A percentile compares a stretch with the other conserved stretches of the same genome.
Evolutionary conservation across 2,888 invertebrate species (phyloP).

Genomic region (Eupithecia centaureata): DNA sequence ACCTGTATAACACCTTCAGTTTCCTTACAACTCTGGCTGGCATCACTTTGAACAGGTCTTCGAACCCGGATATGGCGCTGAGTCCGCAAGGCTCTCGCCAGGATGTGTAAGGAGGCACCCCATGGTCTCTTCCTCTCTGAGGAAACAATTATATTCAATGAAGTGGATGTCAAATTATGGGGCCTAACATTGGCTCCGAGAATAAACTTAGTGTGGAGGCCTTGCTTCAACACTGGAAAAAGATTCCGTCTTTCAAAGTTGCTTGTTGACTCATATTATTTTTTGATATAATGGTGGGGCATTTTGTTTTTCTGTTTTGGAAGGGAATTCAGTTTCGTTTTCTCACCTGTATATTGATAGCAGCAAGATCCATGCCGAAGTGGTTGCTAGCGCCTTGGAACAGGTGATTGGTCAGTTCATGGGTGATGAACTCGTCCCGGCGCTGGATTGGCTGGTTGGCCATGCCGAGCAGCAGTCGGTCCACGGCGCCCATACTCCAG

Average conservation of each 20-base stretch:
- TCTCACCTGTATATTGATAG: slow-evolving; percentile 87
- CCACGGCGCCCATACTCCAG: slow-evolving; percentile 91
- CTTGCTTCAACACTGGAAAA: background rate
- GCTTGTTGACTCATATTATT: background rate
- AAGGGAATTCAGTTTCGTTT: background rate
- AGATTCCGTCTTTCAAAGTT: background rate
- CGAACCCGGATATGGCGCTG: slow-evolving; percentile 86
- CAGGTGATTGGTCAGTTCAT: slow-evolving; percentile 92
- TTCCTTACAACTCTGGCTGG: slow-evolving; percentile 85
- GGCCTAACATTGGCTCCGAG: background rate
- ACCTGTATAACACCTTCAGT: slow-evolving; percentile 85
- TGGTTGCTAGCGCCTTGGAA: slow-evolving; percentile 88
- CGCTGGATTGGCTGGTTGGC: slow-evolving; percentile 90
- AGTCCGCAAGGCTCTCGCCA: slow-evolving; percentile 93
- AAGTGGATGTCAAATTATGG: background rate
- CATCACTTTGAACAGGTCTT: slow-evolving; percentile 88
- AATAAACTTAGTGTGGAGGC: background rate
- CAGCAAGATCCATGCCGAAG: slow-evolving; percentile 93
- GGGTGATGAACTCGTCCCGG: slow-evolving; percentile 91
- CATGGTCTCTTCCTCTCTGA: slow-evolving; percentile 93
- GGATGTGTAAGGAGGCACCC: slow-evolving; percentile 90
- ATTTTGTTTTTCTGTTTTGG: background rate
- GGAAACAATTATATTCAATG: background rate
- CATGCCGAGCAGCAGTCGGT: slow-evolving; percentile 90
- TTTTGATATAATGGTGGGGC: background rate